Evolutionary conservation across 2,888 invertebrate genomes (phyloP).

Genomic region (Drosophila borealis): DNA sequence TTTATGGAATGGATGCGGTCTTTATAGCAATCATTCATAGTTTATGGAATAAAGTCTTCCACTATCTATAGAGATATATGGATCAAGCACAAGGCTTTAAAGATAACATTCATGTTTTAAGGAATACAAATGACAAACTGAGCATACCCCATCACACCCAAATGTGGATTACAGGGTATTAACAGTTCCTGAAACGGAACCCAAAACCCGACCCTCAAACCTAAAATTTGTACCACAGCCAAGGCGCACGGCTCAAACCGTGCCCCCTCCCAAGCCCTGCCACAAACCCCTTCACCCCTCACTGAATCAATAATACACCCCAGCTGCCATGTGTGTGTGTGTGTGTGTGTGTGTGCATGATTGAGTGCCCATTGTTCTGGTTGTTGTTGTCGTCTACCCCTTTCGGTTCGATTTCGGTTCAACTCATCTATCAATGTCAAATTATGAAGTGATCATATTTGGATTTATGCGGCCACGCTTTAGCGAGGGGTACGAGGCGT

Average conservation of each 20-base stretch:
- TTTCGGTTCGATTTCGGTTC: constrained; percentile 65
- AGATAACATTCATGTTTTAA: no score
- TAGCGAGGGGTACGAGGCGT: neutral
- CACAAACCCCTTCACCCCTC: neutral
- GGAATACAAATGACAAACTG: no score
- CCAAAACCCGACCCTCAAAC: constrained; percentile 3
- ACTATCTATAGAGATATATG: no score
- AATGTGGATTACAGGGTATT: constrained; percentile 26
- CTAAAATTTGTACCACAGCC: constrained; percentile 32
- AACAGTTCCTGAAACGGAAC: neutral
- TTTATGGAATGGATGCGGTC: no score
- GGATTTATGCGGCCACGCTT: constrained; percentile 81
- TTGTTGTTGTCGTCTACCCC: constrained; percentile 43
- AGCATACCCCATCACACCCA: neutral
- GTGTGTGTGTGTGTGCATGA: constrained; percentile 58
- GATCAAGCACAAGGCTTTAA: no score
- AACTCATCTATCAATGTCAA: constrained; percentile 85
- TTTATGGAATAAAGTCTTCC: no score
- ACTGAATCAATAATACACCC: constrained; percentile 34
- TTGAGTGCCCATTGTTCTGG: constrained; percentile 66
- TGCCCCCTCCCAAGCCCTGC: constrained; percentile 1
- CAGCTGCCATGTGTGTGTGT: constrained; percentile 30
- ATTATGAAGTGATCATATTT: constrained; percentile 85
- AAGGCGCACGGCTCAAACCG: constrained; percentile 37
- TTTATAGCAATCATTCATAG: no score